Conservation (phyloP, 2,113 vertebrate genomes). For the Ahaetulla prasina region DNA sequence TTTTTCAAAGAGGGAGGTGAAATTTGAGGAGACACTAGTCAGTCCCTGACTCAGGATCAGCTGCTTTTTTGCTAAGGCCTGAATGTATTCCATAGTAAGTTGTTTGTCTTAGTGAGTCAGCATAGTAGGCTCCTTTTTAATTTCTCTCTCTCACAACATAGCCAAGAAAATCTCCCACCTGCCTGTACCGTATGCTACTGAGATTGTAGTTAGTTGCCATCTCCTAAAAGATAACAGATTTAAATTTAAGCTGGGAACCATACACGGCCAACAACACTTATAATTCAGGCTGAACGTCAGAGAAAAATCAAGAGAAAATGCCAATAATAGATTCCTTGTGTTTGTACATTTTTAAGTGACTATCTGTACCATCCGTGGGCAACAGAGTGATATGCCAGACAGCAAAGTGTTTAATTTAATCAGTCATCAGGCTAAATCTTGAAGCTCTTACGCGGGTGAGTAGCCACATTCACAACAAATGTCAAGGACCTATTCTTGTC, state of each 20-base stretch:
- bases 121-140: conserved; percentile 80
- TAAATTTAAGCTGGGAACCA: conserved; percentile 71
- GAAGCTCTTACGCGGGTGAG: conserved; percentile 37
- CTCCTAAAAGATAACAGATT: conserved; percentile 71
- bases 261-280: conserved; percentile 74
- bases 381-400: conserved; percentile 67
- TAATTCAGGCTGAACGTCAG: conserved; percentile 74
- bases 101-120: conserved; percentile 79
- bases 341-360: conserved; percentile 58
- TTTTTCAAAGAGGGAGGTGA: conserved; percentile 67
- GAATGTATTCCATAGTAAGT: conserved; percentile 78
- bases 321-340: conserved; percentile 72
- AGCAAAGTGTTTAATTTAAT: conserved; percentile 67
- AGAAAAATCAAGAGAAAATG: conserved; percentile 64
- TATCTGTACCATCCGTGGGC: conserved; percentile 63
- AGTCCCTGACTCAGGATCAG: conserved; percentile 73
- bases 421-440: conserved; percentile 55
- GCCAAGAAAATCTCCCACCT: conserved; percentile 79
- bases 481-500: conserved; percentile 45
- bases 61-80: conserved; percentile 72
- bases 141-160: conserved; percentile 73
- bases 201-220: conserved; percentile 71
- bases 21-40: conserved; percentile 68
- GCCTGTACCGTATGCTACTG: conserved; percentile 74
- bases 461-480: conserved; percentile 30